Conservation (phyloP, 2,888 invertebrate species). For the Amorpha juglandis region DNA sequence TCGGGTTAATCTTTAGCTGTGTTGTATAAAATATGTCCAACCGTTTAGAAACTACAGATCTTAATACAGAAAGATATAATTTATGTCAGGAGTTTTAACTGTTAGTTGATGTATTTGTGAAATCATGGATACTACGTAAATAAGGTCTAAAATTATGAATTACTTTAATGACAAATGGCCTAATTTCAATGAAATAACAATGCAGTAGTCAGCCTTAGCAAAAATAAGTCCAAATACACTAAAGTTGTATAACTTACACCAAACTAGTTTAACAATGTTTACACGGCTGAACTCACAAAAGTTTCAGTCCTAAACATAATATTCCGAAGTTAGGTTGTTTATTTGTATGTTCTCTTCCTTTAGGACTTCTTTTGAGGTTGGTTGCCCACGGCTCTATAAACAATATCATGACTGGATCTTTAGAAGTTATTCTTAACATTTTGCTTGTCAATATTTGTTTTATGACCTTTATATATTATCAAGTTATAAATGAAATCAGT, state of each 20-base stretch:
- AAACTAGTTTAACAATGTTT: slow-evolving; percentile 1
- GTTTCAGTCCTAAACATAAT: neutral
- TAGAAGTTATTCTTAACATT: neutral
- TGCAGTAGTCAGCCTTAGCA: neutral
- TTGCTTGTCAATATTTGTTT: neutral
- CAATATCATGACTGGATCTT: neutral
- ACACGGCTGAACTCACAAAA: neutral
- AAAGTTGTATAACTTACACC: neutral
- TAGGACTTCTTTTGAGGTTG: neutral
- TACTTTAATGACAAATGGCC: neutral
- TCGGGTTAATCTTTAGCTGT: too few relatives aligned
- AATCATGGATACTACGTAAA: too few relatives aligned
- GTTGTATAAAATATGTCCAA: too few relatives aligned
- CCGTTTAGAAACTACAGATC: too few relatives aligned
- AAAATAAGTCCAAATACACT: neutral
- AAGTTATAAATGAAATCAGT: neutral
- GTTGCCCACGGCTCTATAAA: neutral
- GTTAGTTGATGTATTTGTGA: too few relatives aligned
- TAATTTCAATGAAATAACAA: neutral
- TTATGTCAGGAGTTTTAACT: too few relatives aligned
- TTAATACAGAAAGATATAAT: too few relatives aligned
- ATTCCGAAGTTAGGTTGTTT: neutral
- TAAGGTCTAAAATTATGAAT: too few relatives aligned
- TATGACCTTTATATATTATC: neutral
- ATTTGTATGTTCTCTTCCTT: neutral